A percentile compares a stretch with the other conserved stretches of the same genome.
Conservation (phyloP, 2,888 invertebrate species). For the Parasteatoda lunata region DNA sequence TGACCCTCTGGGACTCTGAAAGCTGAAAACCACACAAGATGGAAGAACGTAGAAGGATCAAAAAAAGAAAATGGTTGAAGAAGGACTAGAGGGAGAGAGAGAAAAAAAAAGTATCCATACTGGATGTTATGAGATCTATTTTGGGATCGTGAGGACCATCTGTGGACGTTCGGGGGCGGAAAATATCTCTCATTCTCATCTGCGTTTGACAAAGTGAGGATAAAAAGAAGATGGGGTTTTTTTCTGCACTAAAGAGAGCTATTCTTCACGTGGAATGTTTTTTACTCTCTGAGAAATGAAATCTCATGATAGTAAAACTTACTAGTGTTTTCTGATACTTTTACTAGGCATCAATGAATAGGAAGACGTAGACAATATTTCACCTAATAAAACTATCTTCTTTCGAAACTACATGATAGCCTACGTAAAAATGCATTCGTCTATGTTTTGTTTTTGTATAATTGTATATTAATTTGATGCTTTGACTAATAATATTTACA, state of each 20-base stretch:
- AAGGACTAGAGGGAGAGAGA: neutral
- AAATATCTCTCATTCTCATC: slow-evolving; percentile 39
- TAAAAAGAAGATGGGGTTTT: slow-evolving; percentile 39
- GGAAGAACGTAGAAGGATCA: neutral
- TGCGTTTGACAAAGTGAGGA: slow-evolving; percentile 43
- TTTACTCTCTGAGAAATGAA: no score
- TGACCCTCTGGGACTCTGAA: slow-evolving; percentile 12
- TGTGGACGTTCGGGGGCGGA: slow-evolving; percentile 20
- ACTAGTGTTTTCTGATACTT: no score
- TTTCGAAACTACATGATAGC: no score
- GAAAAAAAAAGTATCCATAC: slow-evolving; percentile 7
- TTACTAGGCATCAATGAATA: no score
- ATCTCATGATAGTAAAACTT: no score
- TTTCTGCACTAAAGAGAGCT: neutral
- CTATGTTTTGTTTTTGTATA: no score
- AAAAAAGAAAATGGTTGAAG: neutral
- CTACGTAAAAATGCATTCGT: no score
- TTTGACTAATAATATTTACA: no score
- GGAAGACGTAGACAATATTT: no score
- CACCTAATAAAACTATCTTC: no score
- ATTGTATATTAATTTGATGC: no score
- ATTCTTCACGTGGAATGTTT: neutral
- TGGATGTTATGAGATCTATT: slow-evolving; percentile 39
- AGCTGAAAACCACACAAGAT: slow-evolving; percentile 16
- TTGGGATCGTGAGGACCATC: slow-evolving; percentile 17